These are phyloP conservation scores for Drosophila nigritarsus DNA, from an alignment of 2,888 invertebrate species.

Conservation along the genomic window DNA sequence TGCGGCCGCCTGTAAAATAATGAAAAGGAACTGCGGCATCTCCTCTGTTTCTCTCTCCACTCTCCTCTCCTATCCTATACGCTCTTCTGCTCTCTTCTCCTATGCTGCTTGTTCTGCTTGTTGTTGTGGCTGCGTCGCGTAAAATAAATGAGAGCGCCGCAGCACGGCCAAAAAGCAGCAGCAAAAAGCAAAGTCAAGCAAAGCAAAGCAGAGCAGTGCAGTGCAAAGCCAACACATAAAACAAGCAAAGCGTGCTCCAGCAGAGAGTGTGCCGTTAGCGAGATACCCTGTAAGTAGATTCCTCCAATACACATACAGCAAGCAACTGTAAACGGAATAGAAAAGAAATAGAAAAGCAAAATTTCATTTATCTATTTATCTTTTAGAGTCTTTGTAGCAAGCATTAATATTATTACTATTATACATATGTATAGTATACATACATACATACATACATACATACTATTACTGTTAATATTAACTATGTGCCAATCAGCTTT, in stretches of 20 bases:
- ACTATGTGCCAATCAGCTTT: not conserved
- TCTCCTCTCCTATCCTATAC: not conserved
- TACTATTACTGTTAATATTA: not conserved
- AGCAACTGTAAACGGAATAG: no score
- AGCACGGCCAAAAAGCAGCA: constrained; percentile 46
- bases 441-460: no score
- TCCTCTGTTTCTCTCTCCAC: constrained; percentile 16
- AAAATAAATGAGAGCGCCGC: constrained; percentile 64
- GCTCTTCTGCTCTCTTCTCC: not conserved
- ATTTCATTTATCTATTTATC: not conserved
- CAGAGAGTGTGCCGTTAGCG: not conserved
- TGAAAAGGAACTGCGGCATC: constrained; percentile 68
- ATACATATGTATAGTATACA: no score
- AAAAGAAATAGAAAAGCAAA: not conserved
- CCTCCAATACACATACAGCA: no score
- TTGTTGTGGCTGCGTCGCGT: constrained; percentile 27
- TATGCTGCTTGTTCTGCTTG: constrained; percentile 1
- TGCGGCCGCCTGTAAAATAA: constrained; percentile 56
- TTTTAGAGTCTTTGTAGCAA: not conserved
- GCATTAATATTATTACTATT: not conserved
- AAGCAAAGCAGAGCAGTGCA: constrained; percentile 34
- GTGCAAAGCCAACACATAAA: constrained; percentile 33
- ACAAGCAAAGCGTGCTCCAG: not conserved
- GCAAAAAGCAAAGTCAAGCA: constrained; percentile 35
- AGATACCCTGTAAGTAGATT: not conserved